Percentiles rank a stretch among this genome's conserved stretches.
These are phyloP conservation scores for Caerostris extrusa DNA, from an alignment of 1,140 invertebrate genomes.

Conservation along the genomic window DNA sequence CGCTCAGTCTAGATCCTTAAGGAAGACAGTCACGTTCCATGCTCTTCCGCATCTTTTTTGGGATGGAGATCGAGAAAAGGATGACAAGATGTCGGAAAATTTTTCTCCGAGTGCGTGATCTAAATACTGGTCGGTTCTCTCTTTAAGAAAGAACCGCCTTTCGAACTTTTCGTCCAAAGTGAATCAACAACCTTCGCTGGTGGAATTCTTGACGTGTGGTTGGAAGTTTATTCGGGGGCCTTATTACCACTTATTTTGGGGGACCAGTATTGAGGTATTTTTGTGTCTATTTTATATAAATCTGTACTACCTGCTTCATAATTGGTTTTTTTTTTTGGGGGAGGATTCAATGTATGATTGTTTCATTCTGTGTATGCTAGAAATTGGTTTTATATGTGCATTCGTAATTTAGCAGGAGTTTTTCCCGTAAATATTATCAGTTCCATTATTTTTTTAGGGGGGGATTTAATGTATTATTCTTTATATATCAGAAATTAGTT, in stretches of 20 bases:
- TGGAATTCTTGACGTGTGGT: not conserved
- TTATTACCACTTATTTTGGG: too few relatives aligned
- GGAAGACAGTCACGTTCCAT: constrained; percentile 41
- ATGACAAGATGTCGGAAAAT: constrained; percentile 58
- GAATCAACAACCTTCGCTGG: constrained; percentile 42
- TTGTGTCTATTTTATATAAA: too few relatives aligned
- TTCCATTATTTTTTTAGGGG: too few relatives aligned
- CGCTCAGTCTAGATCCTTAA: not conserved
- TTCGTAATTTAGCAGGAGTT: too few relatives aligned
- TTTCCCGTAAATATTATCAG: too few relatives aligned
- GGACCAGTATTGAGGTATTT: too few relatives aligned
- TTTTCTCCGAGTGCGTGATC: constrained; percentile 59
- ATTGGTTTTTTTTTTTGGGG: too few relatives aligned
- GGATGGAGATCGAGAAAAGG: not conserved
- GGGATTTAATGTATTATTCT: not conserved
- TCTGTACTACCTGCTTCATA: not conserved
- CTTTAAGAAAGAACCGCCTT: not conserved
- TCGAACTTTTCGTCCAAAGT: constrained; percentile 8
- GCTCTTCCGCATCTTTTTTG: constrained; percentile 53
- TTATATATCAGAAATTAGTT: not conserved
- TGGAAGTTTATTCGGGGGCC: too few relatives aligned
- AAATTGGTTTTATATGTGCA: too few relatives aligned
- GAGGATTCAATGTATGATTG: too few relatives aligned
- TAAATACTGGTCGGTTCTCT: constrained; percentile 24
- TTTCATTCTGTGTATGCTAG: too few relatives aligned